Percentiles rank a stretch among this genome's conserved stretches.
Conservation (phyloP, 2,113 vertebrate species). For the Dendropsophus ebraccatus region DNA sequence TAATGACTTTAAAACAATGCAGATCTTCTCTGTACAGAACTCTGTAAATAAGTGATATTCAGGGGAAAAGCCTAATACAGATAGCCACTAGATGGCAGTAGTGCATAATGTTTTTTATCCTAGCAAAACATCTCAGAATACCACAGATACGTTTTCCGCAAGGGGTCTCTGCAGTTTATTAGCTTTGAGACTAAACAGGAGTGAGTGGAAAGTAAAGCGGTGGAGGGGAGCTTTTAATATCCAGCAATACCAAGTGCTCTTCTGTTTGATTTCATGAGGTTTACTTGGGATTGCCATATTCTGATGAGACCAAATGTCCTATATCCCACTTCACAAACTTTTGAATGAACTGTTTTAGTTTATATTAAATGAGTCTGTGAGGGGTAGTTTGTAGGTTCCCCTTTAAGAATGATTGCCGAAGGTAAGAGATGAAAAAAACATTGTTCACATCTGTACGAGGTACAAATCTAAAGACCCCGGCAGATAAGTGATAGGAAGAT, state of each 20-base stretch:
- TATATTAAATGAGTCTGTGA: background rate
- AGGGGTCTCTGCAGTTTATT: conserved; percentile 34
- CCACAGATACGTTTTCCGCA: background rate
- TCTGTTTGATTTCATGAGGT: background rate
- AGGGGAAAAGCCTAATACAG: background rate
- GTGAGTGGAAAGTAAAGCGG: conserved; percentile 6
- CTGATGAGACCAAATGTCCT: conserved; percentile 1
- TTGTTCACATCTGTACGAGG: no score
- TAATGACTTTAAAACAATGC: conserved; percentile 8
- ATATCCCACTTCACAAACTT: background rate
- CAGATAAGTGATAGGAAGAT: no score
- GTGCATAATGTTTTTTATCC: background rate
- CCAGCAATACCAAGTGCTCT: background rate
- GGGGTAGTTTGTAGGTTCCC: no score
- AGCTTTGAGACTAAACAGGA: conserved; percentile 9
- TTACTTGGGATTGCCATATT: background rate
- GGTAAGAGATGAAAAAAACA: no score
- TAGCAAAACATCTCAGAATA: background rate
- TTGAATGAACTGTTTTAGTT: background rate
- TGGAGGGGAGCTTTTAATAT: conserved; percentile 7
- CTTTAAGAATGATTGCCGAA: no score
- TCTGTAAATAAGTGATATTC: background rate
- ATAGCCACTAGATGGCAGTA: conserved; percentile 37
- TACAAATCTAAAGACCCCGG: no score
- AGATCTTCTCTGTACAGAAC: background rate